A percentile compares a stretch with the other conserved stretches of the same genome.
Evolutionary conservation across 2,113 vertebrate species (phyloP).

Genomic region (Actenoides lindsayi): DNA sequence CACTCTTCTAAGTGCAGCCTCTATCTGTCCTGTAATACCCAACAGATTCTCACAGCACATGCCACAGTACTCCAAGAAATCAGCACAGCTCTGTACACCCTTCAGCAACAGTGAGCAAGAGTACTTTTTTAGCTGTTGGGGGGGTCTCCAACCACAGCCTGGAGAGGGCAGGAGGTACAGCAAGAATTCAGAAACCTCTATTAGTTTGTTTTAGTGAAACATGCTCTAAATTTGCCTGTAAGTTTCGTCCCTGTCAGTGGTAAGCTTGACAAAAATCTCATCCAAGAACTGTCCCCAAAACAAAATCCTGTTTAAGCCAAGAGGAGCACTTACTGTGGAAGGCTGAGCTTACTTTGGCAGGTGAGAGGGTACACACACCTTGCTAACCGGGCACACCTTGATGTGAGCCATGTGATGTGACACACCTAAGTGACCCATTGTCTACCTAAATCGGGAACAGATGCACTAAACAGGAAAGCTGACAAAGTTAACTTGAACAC

Average conservation of each 20-base stretch:
- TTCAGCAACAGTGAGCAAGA: background rate
- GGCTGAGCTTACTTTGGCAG: background rate
- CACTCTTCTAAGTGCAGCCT: background rate
- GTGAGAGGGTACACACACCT: background rate
- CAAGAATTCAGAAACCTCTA: background rate
- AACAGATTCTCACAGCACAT: background rate
- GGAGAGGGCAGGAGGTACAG: background rate
- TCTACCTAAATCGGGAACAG: accelerated
- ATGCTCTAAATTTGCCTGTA: background rate
- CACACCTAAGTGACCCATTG: background rate
- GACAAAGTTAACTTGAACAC: background rate
- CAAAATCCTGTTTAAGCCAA: background rate
- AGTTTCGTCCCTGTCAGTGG: background rate
- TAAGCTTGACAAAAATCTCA: background rate
- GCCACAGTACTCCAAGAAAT: background rate
- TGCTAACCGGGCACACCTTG: background rate
- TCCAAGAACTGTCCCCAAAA: background rate
- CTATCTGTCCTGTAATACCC: background rate
- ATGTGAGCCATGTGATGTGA: too few species aligned
- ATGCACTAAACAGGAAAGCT: background rate
- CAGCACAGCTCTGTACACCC: background rate
- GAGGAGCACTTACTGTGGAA: background rate
- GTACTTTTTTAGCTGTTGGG: background rate
- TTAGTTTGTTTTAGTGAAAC: background rate
- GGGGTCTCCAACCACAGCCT: background rate